Evolutionary conservation across 2,888 invertebrate genomes (phyloP).

Genomic region (Geotrupes spiniger): DNA sequence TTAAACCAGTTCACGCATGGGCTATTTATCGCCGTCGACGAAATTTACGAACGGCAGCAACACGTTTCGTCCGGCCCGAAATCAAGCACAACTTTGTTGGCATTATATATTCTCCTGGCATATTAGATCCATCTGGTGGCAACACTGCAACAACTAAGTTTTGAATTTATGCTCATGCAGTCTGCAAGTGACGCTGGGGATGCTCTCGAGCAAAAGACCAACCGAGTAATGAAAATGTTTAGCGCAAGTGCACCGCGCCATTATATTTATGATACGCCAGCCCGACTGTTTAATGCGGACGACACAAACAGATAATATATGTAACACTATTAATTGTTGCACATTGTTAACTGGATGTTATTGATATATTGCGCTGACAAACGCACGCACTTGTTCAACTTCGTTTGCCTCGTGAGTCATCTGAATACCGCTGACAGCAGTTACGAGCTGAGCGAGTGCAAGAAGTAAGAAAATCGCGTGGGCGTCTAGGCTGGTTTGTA

Average conservation of each 20-base stretch:
- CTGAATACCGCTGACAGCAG: no score
- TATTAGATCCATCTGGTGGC: constrained; percentile 27
- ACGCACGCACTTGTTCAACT: constrained; percentile 10
- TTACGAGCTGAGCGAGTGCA: no score
- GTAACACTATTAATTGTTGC: constrained; percentile 29
- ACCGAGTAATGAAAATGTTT: constrained; percentile 6
- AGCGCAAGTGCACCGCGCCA: not conserved
- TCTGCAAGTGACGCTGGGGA: constrained; percentile 28
- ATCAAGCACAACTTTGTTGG: not conserved
- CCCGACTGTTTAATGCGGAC: constrained; percentile 22
- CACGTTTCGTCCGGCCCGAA: not conserved
- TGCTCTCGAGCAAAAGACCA: constrained; percentile 9
- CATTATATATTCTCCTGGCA: constrained; percentile 10
- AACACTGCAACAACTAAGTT: constrained; percentile 27
- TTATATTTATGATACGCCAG: constrained; percentile 7
- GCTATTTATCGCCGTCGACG: not conserved
- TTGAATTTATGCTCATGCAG: constrained; percentile 32
- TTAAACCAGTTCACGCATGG: no score
- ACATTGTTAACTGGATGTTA: constrained; percentile 24
- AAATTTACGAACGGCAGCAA: constrained; percentile 4
- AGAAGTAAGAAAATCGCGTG: no score
- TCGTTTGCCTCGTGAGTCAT: no score
- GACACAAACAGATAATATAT: constrained; percentile 27
- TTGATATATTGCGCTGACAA: constrained; percentile 27
- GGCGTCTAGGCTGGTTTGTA: no score